Percentiles rank a stretch among this genome's conserved stretches.
Conservation (phyloP, 2,888 invertebrate species). For the Calliopum simillimum region DNA sequence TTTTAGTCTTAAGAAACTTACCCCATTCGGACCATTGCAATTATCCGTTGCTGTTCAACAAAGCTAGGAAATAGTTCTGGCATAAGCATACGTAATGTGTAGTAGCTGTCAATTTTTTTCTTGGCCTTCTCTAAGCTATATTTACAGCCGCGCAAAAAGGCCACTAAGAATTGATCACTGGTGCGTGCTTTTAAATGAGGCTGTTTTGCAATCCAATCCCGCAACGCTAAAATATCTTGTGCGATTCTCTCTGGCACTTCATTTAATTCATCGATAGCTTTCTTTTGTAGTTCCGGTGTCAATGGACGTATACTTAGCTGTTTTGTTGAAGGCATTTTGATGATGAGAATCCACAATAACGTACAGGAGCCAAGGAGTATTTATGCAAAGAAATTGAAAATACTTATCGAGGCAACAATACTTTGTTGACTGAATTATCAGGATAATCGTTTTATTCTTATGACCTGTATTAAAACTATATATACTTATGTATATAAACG, state of each 20-base stretch:
- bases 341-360: too few relatives aligned
- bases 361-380: too few relatives aligned
- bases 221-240: slow-evolving; percentile 62
- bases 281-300: slow-evolving; percentile 52
- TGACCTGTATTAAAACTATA: too few relatives aligned
- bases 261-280: slow-evolving; percentile 67
- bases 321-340: background rate
- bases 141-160: slow-evolving; percentile 70
- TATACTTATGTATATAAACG: too few relatives aligned
- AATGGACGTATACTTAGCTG: slow-evolving; percentile 55
- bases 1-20: slow-evolving; percentile 39
- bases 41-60: slow-evolving; percentile 49
- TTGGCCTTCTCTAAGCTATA: slow-evolving; percentile 70
- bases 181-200: slow-evolving; percentile 64
- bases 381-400: too few relatives aligned
- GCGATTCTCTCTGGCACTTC: slow-evolving; percentile 64
- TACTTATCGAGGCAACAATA: too few relatives aligned
- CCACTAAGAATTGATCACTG: slow-evolving; percentile 68
- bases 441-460: too few relatives aligned
- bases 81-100: slow-evolving; percentile 60
- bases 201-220: slow-evolving; percentile 69
- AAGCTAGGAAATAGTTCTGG: background rate
- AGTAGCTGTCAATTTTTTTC: slow-evolving; percentile 71
- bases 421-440: too few relatives aligned
- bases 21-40: slow-evolving; percentile 52